phyloP scores from a whole-genome alignment of 30 jellyfish, hydroid and myxozoan genomes.

The Catostylus mosaicus region DNA sequence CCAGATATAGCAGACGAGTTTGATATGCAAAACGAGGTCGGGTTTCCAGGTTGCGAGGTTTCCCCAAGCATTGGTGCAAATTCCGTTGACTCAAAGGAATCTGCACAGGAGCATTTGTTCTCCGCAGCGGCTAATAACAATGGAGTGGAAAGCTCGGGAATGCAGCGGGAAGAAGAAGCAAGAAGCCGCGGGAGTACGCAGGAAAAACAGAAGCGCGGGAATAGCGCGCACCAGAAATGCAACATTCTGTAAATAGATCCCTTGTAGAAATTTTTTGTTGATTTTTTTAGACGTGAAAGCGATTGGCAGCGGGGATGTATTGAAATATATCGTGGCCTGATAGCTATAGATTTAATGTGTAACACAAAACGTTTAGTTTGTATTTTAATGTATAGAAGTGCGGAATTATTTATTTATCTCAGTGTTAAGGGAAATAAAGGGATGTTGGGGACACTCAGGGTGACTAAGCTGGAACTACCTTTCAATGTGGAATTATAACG shows the following conservation, averaged over 20 bases:
- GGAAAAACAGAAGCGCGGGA: neutral
- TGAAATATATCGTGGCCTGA: too few relatives aligned
- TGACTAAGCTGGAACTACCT: too few relatives aligned
- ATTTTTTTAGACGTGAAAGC: too few relatives aligned
- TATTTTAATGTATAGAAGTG: too few relatives aligned
- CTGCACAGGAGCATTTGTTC: neutral
- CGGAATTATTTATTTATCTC: too few relatives aligned
- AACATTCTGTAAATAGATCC: neutral
- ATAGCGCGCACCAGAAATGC: neutral
- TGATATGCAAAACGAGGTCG: neutral
- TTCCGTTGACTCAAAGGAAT: neutral
- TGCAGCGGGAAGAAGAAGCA: neutral
- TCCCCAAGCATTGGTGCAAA: neutral
- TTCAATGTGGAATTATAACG: too few relatives aligned
- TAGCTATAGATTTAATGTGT: too few relatives aligned
- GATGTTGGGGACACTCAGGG: too few relatives aligned
- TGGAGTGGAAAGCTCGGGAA: neutral
- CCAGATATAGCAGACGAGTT: constrained; percentile 4
- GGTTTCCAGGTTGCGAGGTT: neutral
- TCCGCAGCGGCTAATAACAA: neutral
- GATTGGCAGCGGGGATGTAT: too few relatives aligned
- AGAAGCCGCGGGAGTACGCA: neutral
- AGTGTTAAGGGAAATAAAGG: too few relatives aligned
- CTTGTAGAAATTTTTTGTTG: too few relatives aligned
- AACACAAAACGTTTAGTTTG: too few relatives aligned